Evolutionary conservation across 2,888 invertebrate genomes (phyloP).

Genomic region (Lottia gigantea): DNA sequence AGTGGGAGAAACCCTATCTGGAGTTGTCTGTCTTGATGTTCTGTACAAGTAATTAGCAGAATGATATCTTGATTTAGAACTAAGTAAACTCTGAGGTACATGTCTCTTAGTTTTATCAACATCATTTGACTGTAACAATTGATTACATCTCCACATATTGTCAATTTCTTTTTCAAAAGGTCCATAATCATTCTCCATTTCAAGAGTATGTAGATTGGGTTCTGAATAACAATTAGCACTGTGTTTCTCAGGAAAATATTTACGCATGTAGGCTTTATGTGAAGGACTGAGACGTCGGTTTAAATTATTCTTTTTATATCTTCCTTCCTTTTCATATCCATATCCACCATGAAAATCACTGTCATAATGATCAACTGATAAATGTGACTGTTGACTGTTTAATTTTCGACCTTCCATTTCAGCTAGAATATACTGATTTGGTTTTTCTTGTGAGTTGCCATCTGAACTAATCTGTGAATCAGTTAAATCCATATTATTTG

Average conservation of each 20-base stretch:
- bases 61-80: neutral
- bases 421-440: slow-evolving; percentile 31
- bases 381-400: neutral
- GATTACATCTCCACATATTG: neutral
- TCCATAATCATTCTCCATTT: neutral
- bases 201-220: neutral
- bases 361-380: neutral
- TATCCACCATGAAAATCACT: neutral
- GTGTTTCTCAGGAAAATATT: neutral
- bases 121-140: neutral
- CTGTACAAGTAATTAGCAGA: neutral
- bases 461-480: neutral
- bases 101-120: neutral
- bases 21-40: neutral
- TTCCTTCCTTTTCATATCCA: neutral
- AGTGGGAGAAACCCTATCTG: neutral
- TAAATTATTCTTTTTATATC: neutral
- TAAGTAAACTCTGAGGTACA: neutral
- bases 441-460: slow-evolving; percentile 21
- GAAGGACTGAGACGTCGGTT: neutral
- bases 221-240: neutral
- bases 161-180: neutral
- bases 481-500: neutral
- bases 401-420: slow-evolving; percentile 27
- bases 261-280: neutral